Conservation (phyloP, 2,888 invertebrate species). For the Biston stratarius region DNA sequence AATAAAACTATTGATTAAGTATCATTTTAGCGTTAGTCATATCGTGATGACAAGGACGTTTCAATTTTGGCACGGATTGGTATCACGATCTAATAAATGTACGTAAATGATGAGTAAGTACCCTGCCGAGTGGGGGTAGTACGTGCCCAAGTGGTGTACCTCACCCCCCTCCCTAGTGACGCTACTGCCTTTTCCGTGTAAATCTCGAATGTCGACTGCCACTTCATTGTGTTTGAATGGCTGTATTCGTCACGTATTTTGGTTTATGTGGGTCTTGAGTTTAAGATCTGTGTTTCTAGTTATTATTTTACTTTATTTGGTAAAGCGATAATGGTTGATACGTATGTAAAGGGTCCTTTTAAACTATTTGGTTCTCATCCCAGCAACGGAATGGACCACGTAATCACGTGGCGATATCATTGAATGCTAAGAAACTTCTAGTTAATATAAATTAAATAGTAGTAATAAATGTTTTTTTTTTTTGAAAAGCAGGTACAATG, state of each 20-base stretch:
- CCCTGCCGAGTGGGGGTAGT: conserved; percentile 61
- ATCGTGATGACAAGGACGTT: conserved; percentile 66
- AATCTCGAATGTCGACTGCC: conserved; percentile 75
- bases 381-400: no score
- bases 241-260: conserved; percentile 20
- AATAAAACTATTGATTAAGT: conserved; percentile 57
- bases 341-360: background rate
- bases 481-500: no score
- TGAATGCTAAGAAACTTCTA: no score
- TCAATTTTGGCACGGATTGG: conserved; percentile 70
- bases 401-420: no score
- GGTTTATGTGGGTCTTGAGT: conserved; percentile 20
- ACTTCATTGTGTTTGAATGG: conserved; percentile 46
- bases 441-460: no score
- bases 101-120: conserved; percentile 82
- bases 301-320: background rate
- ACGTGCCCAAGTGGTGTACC: conserved; percentile 79
- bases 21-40: conserved; percentile 70
- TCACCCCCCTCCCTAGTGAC: conserved; percentile 41
- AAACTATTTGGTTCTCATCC: background rate
- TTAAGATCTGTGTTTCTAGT: background rate
- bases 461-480: no score
- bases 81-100: conserved; percentile 84
- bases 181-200: conserved; percentile 57
- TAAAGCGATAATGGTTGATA: background rate